These are phyloP conservation scores for Halcyon badia DNA, from an alignment of 2,797 vertebrate species.

Conservation along the genomic window DNA sequence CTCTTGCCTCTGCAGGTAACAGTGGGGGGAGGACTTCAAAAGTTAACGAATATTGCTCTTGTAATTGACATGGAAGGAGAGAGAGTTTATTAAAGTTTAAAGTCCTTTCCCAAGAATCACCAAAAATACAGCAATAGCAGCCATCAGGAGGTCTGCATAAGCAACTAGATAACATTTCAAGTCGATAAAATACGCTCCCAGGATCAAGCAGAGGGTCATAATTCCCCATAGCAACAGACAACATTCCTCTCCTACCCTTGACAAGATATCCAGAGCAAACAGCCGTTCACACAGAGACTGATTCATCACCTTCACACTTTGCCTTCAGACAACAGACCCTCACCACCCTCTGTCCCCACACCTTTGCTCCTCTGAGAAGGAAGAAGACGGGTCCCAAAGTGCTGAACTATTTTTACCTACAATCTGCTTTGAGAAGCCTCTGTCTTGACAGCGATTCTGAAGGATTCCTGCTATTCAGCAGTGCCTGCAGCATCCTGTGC, in stretches of 20 bases:
- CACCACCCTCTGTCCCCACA: background rate
- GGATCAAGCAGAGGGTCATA: background rate
- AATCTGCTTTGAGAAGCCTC: conserved; percentile 6
- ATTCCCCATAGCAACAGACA: background rate
- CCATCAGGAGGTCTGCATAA: conserved; percentile 1
- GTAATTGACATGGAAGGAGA: background rate
- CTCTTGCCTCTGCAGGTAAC: background rate
- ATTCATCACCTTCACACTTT: background rate
- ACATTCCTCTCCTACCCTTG: background rate
- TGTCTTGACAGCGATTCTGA: conserved; percentile 19
- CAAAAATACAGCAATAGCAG: background rate
- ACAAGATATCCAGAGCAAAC: background rate
- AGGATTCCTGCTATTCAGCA: conserved; percentile 39
- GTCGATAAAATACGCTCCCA: background rate
- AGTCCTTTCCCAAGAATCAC: background rate
- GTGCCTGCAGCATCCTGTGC: conserved; percentile 7
- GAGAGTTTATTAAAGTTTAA: background rate
- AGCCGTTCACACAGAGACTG: background rate
- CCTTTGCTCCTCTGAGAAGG: background rate
- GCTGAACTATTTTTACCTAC: background rate
- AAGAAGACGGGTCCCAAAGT: background rate
- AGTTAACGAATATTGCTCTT: background rate
- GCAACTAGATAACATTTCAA: background rate
- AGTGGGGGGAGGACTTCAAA: background rate
- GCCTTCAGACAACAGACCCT: background rate